A percentile compares a stretch with the other conserved stretches of the same genome.
These are phyloP conservation scores for Bothrops jararaca DNA, from an alignment of 2,113 vertebrate genomes.

Conservation along the genomic window DNA sequence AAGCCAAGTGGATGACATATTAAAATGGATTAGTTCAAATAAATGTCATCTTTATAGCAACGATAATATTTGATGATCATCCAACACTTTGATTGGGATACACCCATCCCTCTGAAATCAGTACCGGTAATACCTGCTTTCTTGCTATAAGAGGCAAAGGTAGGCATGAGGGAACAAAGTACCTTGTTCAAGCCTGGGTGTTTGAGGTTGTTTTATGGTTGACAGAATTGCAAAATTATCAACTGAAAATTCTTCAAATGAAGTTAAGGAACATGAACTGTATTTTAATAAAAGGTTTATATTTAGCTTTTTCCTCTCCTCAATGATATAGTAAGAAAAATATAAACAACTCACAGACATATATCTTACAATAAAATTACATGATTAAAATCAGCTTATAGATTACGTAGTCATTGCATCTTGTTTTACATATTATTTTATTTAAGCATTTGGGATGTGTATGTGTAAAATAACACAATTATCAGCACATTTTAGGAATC, in stretches of 20 bases:
- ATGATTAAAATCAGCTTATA: neutral
- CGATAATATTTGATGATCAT: neutral
- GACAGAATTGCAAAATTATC: neutral
- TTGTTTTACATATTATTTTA: neutral
- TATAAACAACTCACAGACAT: neutral
- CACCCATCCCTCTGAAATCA: neutral
- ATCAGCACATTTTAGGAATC: slow-evolving; percentile 34
- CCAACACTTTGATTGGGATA: neutral
- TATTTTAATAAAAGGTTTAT: neutral
- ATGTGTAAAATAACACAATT: neutral
- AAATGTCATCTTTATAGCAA: neutral
- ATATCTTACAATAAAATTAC: neutral
- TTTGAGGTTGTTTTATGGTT: neutral
- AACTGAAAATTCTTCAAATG: neutral
- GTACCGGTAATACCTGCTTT: neutral
- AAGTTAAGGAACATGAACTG: neutral
- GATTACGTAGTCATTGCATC: neutral
- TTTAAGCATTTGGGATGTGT: neutral
- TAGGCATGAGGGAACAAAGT: neutral
- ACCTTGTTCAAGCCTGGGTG: neutral
- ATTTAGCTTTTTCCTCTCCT: neutral
- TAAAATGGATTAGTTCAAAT: neutral
- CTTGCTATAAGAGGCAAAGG: neutral
- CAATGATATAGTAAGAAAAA: neutral
- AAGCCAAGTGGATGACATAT: neutral